Conservation (phyloP, 1,140 invertebrate genomes). For the Aricia agestis region DNA sequence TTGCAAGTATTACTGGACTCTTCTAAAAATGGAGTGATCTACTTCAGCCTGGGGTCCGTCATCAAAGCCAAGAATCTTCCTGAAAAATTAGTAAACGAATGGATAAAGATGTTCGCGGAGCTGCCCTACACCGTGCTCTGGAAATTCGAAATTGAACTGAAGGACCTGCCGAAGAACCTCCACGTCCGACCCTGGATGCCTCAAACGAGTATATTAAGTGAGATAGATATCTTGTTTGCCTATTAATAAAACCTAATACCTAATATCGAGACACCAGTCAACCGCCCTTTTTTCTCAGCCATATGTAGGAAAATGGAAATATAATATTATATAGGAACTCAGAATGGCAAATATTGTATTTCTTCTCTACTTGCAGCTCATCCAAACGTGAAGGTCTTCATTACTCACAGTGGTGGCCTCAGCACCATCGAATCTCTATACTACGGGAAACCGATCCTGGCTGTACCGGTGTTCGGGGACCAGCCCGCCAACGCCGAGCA, state of each 20-base stretch:
- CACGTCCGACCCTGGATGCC: conserved; percentile 79
- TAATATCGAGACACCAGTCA: no score
- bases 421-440: conserved; percentile 75
- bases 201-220: conserved; percentile 78
- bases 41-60: conserved; percentile 76
- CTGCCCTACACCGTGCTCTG: conserved; percentile 62
- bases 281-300: no score
- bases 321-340: no score
- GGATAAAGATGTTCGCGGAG: conserved; percentile 34
- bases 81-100: conserved; percentile 21
- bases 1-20: conserved; percentile 60
- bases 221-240: conserved; percentile 8
- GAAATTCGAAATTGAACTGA: conserved; percentile 69
- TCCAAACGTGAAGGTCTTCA: conserved; percentile 73
- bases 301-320: no score
- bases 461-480: no score
- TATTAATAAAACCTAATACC: no score
- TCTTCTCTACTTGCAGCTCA: conserved; percentile 30
- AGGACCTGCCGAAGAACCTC: conserved; percentile 72
- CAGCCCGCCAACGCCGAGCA: no score
- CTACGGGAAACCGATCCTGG: no score
- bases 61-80: conserved; percentile 47
- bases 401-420: conserved; percentile 80
- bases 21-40: conserved; percentile 72
- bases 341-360: not conserved